phyloP scores from a whole-genome alignment of 2,888 invertebrate species.

The Dascillus cervinus region DNA sequence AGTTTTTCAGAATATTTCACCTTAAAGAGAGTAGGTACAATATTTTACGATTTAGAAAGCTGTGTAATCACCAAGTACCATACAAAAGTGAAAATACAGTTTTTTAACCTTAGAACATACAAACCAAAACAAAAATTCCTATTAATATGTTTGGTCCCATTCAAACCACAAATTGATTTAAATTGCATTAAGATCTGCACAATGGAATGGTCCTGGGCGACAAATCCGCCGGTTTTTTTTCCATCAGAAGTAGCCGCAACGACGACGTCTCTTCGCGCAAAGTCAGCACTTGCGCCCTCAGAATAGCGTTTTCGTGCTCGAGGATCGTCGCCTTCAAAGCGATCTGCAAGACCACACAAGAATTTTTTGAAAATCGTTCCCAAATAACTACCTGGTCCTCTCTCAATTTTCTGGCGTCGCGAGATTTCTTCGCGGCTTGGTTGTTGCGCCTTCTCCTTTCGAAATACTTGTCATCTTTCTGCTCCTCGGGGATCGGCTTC shows the following conservation, averaged over 20 bases:
- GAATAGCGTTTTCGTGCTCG: slow-evolving; percentile 81
- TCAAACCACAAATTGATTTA: too few relatives aligned
- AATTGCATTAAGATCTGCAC: background rate
- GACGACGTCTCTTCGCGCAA: slow-evolving; percentile 72
- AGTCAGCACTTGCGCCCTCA: slow-evolving; percentile 74
- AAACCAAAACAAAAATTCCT: too few relatives aligned
- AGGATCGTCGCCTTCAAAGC: slow-evolving; percentile 76
- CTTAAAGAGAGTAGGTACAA: too few relatives aligned
- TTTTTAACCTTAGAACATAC: too few relatives aligned
- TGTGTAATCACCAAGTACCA: too few relatives aligned
- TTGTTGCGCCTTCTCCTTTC: slow-evolving; percentile 82
- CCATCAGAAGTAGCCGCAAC: slow-evolving; percentile 57
- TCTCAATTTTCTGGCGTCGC: slow-evolving; percentile 78
- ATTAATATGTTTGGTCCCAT: too few relatives aligned
- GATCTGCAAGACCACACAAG: slow-evolving; percentile 46
- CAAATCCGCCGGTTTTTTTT: slow-evolving; percentile 36
- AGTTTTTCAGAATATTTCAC: too few relatives aligned
- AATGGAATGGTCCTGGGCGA: slow-evolving; percentile 1
- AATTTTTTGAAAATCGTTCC: slow-evolving; percentile 5
- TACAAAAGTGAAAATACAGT: too few relatives aligned
- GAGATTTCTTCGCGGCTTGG: slow-evolving; percentile 84
- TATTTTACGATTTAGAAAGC: too few relatives aligned
- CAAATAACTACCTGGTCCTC: slow-evolving; percentile 74
- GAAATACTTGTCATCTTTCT: slow-evolving; percentile 86
- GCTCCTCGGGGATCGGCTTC: slow-evolving; percentile 76